Evolutionary conservation across 2,888 invertebrate species (phyloP).

Genomic region (Mystacides longicornis): DNA sequence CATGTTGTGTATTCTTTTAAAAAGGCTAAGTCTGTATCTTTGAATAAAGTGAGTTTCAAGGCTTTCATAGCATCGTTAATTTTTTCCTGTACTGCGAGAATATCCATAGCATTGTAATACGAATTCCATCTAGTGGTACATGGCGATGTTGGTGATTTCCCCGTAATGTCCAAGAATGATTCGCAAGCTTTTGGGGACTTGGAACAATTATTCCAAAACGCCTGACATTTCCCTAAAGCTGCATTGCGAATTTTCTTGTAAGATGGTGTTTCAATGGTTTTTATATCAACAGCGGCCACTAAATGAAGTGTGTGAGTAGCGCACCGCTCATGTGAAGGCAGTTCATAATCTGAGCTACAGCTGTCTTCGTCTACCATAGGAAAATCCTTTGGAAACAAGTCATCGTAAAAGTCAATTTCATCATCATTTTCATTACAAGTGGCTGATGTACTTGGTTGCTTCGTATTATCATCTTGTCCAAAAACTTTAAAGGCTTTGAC

Average conservation of each 20-base stretch:
- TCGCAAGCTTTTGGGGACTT: not conserved
- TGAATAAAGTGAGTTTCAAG: not conserved
- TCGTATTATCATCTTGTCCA: not conserved
- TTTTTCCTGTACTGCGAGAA: not conserved
- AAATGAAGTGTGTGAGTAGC: not conserved
- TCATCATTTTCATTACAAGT: not conserved
- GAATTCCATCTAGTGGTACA: not conserved
- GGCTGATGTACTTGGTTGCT: too few species aligned
- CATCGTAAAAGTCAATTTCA: not conserved
- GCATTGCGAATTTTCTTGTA: not conserved
- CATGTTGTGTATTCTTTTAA: not conserved
- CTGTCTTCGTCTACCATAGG: not conserved
- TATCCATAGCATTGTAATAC: not conserved
- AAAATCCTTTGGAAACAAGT: not conserved
- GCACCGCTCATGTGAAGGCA: not conserved
- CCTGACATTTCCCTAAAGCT: not conserved
- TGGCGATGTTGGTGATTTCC: not conserved
- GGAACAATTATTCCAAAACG: not conserved
- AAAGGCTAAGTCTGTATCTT: not conserved
- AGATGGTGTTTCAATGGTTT: not conserved
- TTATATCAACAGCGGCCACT: not conserved
- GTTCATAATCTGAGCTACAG: not conserved
- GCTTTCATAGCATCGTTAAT: not conserved
- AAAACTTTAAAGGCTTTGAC: not conserved
- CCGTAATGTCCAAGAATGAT: not conserved